Conservation (phyloP, 2,113 vertebrate species). For the Ictalurus punctatus region DNA sequence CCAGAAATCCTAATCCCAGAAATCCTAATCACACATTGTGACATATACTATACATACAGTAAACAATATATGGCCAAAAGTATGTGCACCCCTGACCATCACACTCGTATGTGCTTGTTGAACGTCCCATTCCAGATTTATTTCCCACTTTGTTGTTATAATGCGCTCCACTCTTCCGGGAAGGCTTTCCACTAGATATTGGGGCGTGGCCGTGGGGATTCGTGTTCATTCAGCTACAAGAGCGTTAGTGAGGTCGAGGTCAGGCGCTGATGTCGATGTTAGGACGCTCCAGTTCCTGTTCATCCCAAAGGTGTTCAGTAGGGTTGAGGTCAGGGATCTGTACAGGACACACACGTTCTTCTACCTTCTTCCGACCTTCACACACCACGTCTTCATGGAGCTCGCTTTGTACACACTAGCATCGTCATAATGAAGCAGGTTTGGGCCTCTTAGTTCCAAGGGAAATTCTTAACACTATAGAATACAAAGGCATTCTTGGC, state of each 20-base stretch:
- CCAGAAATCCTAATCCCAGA: neutral
- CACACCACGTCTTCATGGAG: neutral
- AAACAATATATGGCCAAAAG: neutral
- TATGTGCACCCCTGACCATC: too few relatives aligned
- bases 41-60: neutral
- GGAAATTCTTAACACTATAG: too few relatives aligned
- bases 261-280: too few relatives aligned
- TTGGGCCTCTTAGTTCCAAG: too few relatives aligned
- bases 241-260: neutral
- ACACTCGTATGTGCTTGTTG: too few relatives aligned
- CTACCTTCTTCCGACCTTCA: too few relatives aligned
- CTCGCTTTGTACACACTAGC: too few relatives aligned
- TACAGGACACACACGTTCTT: neutral
- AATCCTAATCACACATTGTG: neutral
- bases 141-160: too few relatives aligned
- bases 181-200: neutral
- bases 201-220: neutral
- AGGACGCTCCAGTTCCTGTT: neutral
- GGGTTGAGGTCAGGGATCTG: neutral
- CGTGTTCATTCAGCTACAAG: too few relatives aligned
- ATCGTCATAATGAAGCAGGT: too few relatives aligned
- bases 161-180: neutral
- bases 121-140: too few relatives aligned
- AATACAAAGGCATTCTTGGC: neutral
- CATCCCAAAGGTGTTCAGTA: neutral